Percentiles rank a stretch among this genome's conserved stretches.
phyloP scores from a whole-genome alignment of 2,797 vertebrate species.

The Varecia variegata region DNA sequence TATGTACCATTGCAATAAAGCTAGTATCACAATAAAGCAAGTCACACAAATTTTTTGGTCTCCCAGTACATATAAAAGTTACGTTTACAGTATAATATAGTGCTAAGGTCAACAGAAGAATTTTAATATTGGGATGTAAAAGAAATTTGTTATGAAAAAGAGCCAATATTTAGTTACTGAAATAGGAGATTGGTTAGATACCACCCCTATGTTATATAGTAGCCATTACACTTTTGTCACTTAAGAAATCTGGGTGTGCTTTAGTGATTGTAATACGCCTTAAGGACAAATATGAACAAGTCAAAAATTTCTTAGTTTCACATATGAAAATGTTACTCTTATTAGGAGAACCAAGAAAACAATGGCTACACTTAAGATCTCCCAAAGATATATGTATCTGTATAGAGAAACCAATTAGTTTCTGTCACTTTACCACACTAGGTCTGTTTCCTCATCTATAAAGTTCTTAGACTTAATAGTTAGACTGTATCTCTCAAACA shows the following conservation, averaged over 20 bases:
- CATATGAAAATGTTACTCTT: not conserved
- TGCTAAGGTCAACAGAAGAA: not conserved
- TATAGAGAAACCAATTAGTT: not conserved
- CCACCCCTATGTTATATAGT: not conserved
- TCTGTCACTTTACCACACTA: not conserved
- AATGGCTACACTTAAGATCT: not conserved
- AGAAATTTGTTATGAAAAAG: not conserved
- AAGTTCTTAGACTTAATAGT: not conserved
- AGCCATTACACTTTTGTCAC: not conserved
- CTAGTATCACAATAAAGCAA: not conserved
- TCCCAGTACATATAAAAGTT: not conserved
- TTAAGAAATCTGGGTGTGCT: not conserved
- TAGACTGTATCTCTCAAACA: not conserved
- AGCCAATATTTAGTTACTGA: not conserved
- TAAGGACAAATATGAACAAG: not conserved
- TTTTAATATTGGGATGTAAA: not conserved
- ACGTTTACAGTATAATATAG: not conserved
- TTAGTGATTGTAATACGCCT: not conserved
- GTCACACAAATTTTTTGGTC: not conserved
- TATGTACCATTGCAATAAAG: not conserved
- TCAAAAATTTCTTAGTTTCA: not conserved
- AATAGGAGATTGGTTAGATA: not conserved
- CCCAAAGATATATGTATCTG: not conserved
- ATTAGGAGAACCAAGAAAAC: not conserved
- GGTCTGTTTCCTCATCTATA: not conserved